A percentile compares a stretch with the other conserved stretches of the same genome.
These are phyloP conservation scores for Salvelinus fontinalis DNA, from an alignment of 2,113 vertebrate species.

Conservation along the genomic window DNA sequence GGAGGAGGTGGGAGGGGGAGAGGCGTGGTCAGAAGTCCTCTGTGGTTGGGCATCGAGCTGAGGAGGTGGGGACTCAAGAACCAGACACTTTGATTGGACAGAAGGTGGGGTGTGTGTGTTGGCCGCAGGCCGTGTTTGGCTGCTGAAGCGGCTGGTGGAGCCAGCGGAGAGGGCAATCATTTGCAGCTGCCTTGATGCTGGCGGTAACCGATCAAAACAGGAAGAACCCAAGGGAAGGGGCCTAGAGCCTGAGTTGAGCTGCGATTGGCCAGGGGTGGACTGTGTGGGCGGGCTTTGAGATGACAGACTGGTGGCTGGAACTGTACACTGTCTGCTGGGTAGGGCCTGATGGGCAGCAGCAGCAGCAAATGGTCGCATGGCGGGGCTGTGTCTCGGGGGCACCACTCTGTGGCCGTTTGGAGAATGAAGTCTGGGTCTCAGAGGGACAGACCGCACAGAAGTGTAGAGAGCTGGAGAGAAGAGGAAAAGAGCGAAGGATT, in stretches of 20 bases:
- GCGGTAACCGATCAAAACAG: slow-evolving; percentile 57
- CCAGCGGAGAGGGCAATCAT: slow-evolving; percentile 75
- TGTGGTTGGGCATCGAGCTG: slow-evolving; percentile 49
- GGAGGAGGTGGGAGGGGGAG: slow-evolving; percentile 29
- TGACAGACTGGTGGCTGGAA: slow-evolving; percentile 49
- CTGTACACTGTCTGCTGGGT: slow-evolving; percentile 35
- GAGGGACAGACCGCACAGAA: slow-evolving; percentile 70
- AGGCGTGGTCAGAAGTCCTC: slow-evolving; percentile 34
- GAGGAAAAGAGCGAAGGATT: neutral
- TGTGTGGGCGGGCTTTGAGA: slow-evolving; percentile 26
- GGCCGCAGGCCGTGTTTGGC: slow-evolving; percentile 50
- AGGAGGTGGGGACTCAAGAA: neutral
- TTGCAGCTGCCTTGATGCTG: slow-evolving; percentile 72
- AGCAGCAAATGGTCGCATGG: slow-evolving; percentile 49
- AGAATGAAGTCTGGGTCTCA: slow-evolving; percentile 63
- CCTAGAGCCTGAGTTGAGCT: slow-evolving; percentile 30
- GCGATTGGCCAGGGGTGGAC: slow-evolving; percentile 43
- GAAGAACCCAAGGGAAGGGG: slow-evolving; percentile 37
- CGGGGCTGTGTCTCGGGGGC: slow-evolving; percentile 51
- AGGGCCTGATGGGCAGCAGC: slow-evolving; percentile 41
- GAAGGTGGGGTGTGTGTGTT: slow-evolving; percentile 28
- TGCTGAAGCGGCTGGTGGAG: neutral
- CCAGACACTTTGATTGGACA: slow-evolving; percentile 31
- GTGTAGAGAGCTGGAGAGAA: slow-evolving; percentile 69
- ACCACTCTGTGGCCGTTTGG: slow-evolving; percentile 51